Conservation (phyloP, 1,140 invertebrate genomes). For the Caenorhabditis latens region DNA sequence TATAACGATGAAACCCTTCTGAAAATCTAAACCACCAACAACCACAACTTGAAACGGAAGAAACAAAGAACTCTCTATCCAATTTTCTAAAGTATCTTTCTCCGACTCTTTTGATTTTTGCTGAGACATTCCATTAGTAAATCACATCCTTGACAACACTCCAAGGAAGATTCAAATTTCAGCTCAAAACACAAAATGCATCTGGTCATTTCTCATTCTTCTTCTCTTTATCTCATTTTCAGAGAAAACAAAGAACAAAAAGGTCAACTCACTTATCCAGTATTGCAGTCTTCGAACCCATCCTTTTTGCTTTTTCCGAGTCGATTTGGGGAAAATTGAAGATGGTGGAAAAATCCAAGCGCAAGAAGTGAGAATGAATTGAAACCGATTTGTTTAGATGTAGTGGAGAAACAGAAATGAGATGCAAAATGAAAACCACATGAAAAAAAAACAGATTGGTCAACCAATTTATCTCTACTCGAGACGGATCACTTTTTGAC, state of each 20-base stretch:
- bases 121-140: constrained; percentile 10
- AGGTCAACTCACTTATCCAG: not conserved
- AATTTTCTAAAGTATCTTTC: constrained; percentile 7
- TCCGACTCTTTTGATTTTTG: not conserved
- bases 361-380: no score
- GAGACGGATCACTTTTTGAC: no score
- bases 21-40: not conserved
- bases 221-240: no score
- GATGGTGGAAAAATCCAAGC: not conserved
- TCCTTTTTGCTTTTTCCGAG: not conserved
- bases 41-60: not conserved
- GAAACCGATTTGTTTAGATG: no score
- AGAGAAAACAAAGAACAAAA: not conserved
- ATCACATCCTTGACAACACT: not conserved
- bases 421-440: constrained; percentile 11
- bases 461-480: not conserved
- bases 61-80: not conserved
- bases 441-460: not conserved
- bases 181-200: not conserved
- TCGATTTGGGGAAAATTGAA: not conserved
- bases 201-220: no score
- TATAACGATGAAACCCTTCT: not conserved
- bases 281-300: not conserved
- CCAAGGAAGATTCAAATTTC: not conserved
- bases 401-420: not conserved